Base-by-base conservation (phyloP, 2,113 vertebrate species). In the Tyto alba region DNA sequence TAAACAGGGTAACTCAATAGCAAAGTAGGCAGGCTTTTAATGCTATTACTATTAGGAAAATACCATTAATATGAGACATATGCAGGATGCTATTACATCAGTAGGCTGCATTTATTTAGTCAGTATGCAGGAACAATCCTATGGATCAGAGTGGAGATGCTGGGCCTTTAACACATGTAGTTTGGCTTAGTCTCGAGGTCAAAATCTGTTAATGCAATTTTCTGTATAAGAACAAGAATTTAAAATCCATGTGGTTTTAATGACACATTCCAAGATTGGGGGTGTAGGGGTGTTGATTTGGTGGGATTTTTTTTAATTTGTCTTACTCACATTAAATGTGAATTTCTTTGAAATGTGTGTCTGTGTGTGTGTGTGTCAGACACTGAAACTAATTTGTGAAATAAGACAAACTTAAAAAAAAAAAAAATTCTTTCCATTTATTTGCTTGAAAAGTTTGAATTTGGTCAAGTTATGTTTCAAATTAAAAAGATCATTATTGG, bases 141-240 rank as follows among this genome's bases (percentile, higher is more conserved):
- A 26, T 30, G 71, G 89, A 92, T 93, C 71, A 66, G 77, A 96
- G 83, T 13, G 13, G 85, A 88, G 94, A 81, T 93, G 83, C 93
- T 87, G 85, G 95, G 93, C 69, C 83, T 90, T 66, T 78, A 85
- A 92, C 77, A 91, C 62, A 64, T 57, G 96, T 75, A 96, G 63
- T 93, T 96, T 81, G 93, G 94, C 95, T 97, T 73, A 86, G 91
- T 91, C 96, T 95, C 15, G 76, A 73, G 97, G 97, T 98, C 97
- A 97, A 91, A 97, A 96, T 93, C 97, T 97, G 96, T 77, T 97
- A 97, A 98, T 97, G 93, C 89, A 91, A 97, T 98, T 98, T 98
- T 97, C 95, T 95, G 80, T 94, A 93, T 77, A 96, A 94, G 60
- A 88, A 23, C 60, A 77, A 93, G 78, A 96, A 95, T 93, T 94